Conservation (phyloP, 1,140 invertebrate species). For the Diploscapter pachys region DNA sequence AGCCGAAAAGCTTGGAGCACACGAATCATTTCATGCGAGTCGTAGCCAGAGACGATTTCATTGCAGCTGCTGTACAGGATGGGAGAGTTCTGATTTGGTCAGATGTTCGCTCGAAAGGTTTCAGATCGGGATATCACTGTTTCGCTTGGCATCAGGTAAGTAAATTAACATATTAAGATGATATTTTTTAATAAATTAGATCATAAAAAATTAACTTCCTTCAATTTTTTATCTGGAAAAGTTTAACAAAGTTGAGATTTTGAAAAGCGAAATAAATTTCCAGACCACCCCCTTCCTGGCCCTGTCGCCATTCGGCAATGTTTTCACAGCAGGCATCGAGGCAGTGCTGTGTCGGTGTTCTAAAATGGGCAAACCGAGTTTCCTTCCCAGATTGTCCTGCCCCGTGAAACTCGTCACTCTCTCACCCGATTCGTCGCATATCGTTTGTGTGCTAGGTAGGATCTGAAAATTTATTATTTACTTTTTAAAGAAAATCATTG, state of each 20-base stretch:
- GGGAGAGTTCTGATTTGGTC: slow-evolving; percentile 11
- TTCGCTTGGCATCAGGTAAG: not conserved
- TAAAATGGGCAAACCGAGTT: not conserved
- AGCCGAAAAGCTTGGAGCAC: not conserved
- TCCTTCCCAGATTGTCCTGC: not conserved
- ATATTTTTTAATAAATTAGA: too few species aligned
- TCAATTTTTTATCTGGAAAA: slow-evolving; percentile 12
- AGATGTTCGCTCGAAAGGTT: slow-evolving; percentile 5
- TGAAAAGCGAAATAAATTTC: not conserved
- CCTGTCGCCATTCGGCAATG: not conserved
- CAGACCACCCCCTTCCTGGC: slow-evolving; percentile 9
- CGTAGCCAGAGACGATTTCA: not conserved
- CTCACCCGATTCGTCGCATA: not conserved
- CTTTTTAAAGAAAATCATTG: not conserved
- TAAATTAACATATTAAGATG: too few species aligned
- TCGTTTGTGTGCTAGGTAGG: not conserved
- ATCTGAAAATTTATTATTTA: not conserved
- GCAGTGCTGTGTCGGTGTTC: slow-evolving; percentile 11
- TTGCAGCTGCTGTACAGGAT: slow-evolving; percentile 1
- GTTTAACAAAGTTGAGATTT: slow-evolving; percentile 14
- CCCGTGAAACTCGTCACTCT: slow-evolving; percentile 1
- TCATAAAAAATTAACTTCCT: not conserved
- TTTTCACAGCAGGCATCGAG: slow-evolving; percentile 3
- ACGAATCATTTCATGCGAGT: slow-evolving; percentile 11
- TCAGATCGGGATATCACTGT: not conserved